Conservation (phyloP, 2,113 vertebrate genomes). For the Mus spicilegus region DNA sequence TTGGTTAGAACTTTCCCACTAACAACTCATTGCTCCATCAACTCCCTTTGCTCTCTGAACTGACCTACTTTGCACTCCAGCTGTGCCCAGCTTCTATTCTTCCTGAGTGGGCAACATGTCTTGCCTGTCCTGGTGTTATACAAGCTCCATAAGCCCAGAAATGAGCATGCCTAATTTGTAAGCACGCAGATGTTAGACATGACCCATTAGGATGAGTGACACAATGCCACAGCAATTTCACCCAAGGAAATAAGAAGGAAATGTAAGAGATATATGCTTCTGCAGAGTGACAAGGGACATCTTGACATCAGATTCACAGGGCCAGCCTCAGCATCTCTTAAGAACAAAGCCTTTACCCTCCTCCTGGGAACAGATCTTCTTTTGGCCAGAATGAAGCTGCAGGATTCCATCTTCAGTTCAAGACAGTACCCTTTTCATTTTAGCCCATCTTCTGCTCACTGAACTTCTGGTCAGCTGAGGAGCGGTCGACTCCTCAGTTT, state of each 20-base stretch:
- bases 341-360: not conserved
- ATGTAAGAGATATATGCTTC: slow-evolving; percentile 72
- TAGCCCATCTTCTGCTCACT: not conserved
- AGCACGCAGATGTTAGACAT: slow-evolving; percentile 68
- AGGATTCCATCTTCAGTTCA: not conserved
- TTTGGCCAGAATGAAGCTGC: not conserved
- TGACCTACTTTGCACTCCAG: not conserved
- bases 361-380: not conserved
- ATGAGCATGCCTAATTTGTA: not conserved
- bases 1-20: not conserved
- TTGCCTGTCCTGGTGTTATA: not conserved
- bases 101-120: not conserved
- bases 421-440: not conserved
- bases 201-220: slow-evolving; percentile 48
- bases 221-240: not conserved
- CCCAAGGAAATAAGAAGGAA: slow-evolving; percentile 57
- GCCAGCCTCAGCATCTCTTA: slow-evolving; percentile 56
- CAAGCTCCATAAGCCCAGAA: slow-evolving; percentile 49
- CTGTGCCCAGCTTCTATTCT: not conserved
- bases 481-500: not conserved
- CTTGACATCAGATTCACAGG: slow-evolving; percentile 60
- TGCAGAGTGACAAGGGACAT: slow-evolving; percentile 78
- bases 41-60: not conserved
- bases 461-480: not conserved
- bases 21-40: not conserved